A percentile compares a stretch with the other conserved stretches of the same genome.
phyloP scores from a whole-genome alignment of 2,888 invertebrate species.

The Zygothrica quintamaculata region DNA sequence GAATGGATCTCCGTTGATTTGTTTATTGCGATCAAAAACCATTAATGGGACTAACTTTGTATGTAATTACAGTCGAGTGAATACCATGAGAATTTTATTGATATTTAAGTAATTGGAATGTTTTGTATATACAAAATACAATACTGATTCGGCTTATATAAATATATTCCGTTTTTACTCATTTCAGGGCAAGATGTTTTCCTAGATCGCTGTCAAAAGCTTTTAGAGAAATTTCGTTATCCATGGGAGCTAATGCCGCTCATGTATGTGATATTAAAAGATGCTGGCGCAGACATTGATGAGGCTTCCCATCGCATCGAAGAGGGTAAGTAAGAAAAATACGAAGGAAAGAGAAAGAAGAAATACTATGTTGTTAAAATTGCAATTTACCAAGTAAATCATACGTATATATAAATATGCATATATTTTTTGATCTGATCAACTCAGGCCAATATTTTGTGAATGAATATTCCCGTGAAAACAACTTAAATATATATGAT shows the following conservation, averaged over 20 bases:
- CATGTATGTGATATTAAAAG: constrained; percentile 91
- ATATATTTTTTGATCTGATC: constrained; percentile 54
- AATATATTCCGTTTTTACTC: constrained; percentile 34
- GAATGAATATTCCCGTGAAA: constrained; percentile 90
- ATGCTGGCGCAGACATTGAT: constrained; percentile 89
- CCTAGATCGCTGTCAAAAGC: constrained; percentile 90
- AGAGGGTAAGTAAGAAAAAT: constrained; percentile 88
- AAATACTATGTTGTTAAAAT: too few species aligned
- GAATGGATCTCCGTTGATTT: constrained; percentile 19
- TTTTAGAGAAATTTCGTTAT: constrained; percentile 90
- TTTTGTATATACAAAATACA: too few species aligned
- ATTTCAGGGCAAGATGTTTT: constrained; percentile 86
- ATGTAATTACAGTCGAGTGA: constrained; percentile 36
- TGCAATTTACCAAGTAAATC: constrained; percentile 1
- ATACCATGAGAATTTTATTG: background rate
- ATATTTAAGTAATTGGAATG: background rate
- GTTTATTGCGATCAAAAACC: constrained; percentile 30
- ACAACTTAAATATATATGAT: constrained; percentile 91
- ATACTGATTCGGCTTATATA: background rate
- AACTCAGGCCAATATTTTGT: constrained; percentile 88
- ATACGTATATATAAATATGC: constrained; percentile 18
- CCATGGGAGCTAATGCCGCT: constrained; percentile 93
- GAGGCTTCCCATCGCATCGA: constrained; percentile 91
- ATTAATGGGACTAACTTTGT: constrained; percentile 35
- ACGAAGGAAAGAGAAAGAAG: background rate